Conservation (phyloP, 2,797 vertebrate species). For the Muscicapa striata region DNA sequence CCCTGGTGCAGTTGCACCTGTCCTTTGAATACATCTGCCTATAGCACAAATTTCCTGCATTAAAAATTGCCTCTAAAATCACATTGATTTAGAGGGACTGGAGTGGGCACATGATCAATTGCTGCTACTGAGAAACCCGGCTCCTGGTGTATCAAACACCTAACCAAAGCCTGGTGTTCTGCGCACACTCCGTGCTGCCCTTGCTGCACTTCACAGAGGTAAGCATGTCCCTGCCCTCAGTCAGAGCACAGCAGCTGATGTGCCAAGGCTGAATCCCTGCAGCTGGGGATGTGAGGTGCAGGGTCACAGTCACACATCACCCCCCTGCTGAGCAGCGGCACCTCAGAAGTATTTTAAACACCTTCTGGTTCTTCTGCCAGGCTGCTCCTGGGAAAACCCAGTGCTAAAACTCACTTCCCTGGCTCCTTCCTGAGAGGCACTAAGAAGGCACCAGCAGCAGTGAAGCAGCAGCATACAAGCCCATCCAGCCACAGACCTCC, state of each 20-base stretch:
- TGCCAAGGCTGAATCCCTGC: not conserved
- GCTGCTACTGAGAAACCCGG: not conserved
- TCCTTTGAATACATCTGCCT: not conserved
- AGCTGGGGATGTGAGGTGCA: not conserved
- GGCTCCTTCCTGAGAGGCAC: not conserved
- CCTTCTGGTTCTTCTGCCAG: not conserved
- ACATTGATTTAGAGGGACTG: not conserved
- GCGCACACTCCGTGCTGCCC: fast-evolving
- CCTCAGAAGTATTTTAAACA: not conserved
- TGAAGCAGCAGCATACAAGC: not conserved
- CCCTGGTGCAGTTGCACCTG: fast-evolving
- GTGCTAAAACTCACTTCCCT: not conserved
- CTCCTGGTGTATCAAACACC: not conserved
- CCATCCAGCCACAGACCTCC: not conserved
- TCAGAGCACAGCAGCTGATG: not conserved
- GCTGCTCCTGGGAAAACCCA: not conserved
- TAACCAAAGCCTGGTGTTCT: not conserved
- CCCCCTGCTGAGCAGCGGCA: fast-evolving
- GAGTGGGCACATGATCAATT: not conserved
- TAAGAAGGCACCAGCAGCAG: not conserved
- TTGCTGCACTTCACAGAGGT: not conserved
- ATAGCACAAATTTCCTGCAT: not conserved
- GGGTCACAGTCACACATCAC: not conserved
- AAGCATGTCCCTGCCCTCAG: fast-evolving
- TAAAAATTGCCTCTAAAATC: not conserved